Base-by-base conservation (phyloP, 2,888 invertebrate genomes). In the Ochropleura leucogaster region DNA sequence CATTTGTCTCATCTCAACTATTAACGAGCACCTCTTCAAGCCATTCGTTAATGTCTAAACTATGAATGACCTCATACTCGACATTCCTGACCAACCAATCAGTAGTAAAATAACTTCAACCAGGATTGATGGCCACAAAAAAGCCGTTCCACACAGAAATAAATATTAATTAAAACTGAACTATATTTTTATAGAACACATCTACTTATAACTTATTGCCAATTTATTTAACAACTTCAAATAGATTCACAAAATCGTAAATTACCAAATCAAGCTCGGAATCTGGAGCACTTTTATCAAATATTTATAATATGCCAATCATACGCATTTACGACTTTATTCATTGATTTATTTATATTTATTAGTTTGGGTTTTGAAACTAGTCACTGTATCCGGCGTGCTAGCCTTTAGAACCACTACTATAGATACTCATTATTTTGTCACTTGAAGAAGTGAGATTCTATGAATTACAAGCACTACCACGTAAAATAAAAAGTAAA, bases 261-360 rank as follows among this genome's bases (percentile, higher is more conserved):
- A 91, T 91, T 86, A 89, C 74, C 80, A 88, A 87, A 88, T 84
- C 80, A 76, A 82, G 80, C 79, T 83, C 49, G 57, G 76, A 77
- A 90, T 89, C 77, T 90, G 72, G 89, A 90, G 87, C 89, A 88
- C 76, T 90, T 91, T 91, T 91, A 87, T 91, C 90, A 89, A 90
- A 90, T 90, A 89, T 90, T 91, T 89, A 90, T 90, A 89, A 87
- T 89, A 89, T 86, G 89, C 87, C 89, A 90, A 90, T 91, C 89
- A 90, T 90, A 88, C 85, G 87, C 85, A 76, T 90, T 91, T 91
- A 92, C 89, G 89, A 90, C 73, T 89, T 89, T 87, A 89, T 89
- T 88, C 86, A 88, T 88, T 90, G 90, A 92, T 92, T 92, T 91
- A 90, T 89, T 89, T 88, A 67, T 80, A 82, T 86, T 81, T 83